Percentiles rank a stretch among this genome's conserved stretches.
These are phyloP conservation scores for Tinea pellionella DNA, from an alignment of 2,888 invertebrate genomes.

Conservation along the genomic window DNA sequence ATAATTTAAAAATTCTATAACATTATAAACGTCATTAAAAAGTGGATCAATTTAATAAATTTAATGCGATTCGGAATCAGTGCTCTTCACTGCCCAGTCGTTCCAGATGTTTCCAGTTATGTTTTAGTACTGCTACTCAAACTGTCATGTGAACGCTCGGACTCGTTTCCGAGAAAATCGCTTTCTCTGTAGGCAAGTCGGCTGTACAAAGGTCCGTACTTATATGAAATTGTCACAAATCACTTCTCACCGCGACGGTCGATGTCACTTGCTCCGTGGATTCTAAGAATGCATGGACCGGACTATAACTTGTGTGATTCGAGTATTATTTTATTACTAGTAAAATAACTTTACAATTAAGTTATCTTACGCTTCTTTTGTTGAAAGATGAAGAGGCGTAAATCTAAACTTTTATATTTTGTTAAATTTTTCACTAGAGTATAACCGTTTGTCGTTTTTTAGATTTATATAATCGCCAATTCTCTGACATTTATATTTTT, in stretches of 20 bases:
- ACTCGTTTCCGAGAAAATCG: constrained; percentile 44
- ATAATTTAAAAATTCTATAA: too few relatives aligned
- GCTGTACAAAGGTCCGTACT: constrained; percentile 8
- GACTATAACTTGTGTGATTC: neutral
- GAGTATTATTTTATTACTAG: neutral
- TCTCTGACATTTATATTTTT: too few relatives aligned
- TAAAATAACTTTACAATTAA: neutral
- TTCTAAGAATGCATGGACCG: neutral
- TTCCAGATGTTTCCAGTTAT: neutral
- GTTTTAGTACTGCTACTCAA: neutral
- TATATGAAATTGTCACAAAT: neutral
- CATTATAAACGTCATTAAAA: too few relatives aligned
- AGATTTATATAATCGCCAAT: too few relatives aligned
- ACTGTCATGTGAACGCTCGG: neutral
- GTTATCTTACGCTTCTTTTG: too few relatives aligned
- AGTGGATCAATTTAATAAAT: neutral
- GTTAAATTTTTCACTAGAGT: too few relatives aligned
- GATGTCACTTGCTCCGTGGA: neutral
- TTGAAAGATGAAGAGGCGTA: too few relatives aligned
- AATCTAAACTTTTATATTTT: too few relatives aligned
- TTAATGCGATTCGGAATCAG: neutral
- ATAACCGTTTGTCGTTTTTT: too few relatives aligned
- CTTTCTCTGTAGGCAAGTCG: constrained; percentile 42
- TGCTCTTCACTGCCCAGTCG: neutral
- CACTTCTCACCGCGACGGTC: constrained; percentile 11